Conservation (phyloP, 2,888 invertebrate genomes). For the Eilema depressum region DNA sequence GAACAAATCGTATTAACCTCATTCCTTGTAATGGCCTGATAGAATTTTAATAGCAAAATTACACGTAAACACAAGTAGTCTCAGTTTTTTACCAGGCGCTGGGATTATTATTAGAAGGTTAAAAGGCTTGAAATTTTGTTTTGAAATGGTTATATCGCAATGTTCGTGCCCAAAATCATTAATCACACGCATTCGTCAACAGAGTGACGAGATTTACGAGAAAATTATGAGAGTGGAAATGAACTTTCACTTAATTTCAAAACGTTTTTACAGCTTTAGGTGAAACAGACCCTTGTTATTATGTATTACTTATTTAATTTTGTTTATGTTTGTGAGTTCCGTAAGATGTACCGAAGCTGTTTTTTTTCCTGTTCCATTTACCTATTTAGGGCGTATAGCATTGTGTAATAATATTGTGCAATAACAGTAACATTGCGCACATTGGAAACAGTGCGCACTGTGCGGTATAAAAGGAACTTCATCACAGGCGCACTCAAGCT, state of each 20-base stretch:
- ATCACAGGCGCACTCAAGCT: too few species aligned
- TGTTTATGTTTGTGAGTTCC: constrained; percentile 3
- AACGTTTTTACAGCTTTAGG: constrained; percentile 18
- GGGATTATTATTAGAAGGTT: constrained; percentile 18
- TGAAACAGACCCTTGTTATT: constrained; percentile 4
- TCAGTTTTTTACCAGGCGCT: constrained; percentile 27
- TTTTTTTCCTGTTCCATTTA: not conserved
- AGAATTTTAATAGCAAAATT: constrained; percentile 31
- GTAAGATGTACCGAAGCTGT: not conserved
- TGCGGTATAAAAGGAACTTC: too few species aligned
- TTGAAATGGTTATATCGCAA: constrained; percentile 19
- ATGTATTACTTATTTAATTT: constrained; percentile 4
- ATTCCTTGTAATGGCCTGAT: constrained; percentile 30
- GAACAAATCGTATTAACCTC: constrained; percentile 9
- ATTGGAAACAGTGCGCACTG: too few species aligned
- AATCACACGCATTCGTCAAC: constrained; percentile 45
- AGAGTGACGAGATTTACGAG: constrained; percentile 40
- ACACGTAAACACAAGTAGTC: constrained; percentile 22
- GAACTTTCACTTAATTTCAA: constrained; percentile 22
- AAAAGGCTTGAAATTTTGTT: constrained; percentile 7
- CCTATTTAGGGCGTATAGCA: too few species aligned
- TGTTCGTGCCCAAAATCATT: constrained; percentile 32
- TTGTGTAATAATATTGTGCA: too few species aligned
- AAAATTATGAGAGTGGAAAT: constrained; percentile 43
- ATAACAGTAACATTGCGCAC: too few species aligned